A percentile compares a stretch with the other conserved stretches of the same genome.
Conservation (phyloP, 2,113 vertebrate genomes). For the Echinops telfairi region DNA sequence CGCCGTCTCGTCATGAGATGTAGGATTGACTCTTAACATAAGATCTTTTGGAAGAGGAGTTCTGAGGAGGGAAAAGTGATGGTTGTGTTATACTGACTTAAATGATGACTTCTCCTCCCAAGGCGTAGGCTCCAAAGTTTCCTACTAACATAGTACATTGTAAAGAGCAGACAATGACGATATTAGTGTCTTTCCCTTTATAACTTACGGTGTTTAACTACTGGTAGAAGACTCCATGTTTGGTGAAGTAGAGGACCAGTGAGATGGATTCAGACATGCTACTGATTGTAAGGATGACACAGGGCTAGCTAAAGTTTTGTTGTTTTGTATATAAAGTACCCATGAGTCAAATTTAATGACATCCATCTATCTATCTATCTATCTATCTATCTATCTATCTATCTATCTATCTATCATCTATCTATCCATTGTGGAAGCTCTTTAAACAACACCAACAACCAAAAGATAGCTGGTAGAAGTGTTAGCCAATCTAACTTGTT, state of each 20-base stretch:
- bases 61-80: slow-evolving; percentile 61
- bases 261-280: not conserved
- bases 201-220: slow-evolving; percentile 28
- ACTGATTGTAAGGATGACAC: not conserved
- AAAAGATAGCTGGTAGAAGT: slow-evolving; percentile 15
- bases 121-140: slow-evolving; percentile 68
- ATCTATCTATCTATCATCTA: not conserved
- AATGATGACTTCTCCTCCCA: slow-evolving; percentile 67
- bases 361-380: too few relatives aligned
- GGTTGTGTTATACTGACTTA: slow-evolving; percentile 41
- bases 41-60: slow-evolving; percentile 70
- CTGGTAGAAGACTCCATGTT: not conserved
- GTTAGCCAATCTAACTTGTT: not conserved
- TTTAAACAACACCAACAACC: not conserved
- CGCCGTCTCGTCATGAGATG: slow-evolving; percentile 69
- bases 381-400: too few relatives aligned
- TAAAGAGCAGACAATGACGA: slow-evolving; percentile 70
- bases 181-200: slow-evolving; percentile 40
- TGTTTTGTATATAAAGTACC: not conserved
- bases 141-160: slow-evolving; percentile 79
- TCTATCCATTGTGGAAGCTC: not conserved
- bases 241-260: not conserved
- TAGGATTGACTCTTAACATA: slow-evolving; percentile 82
- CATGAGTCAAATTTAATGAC: not conserved
- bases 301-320: not conserved